Conservation (phyloP, 1,140 invertebrate genomes). For the Drosophila teissieri region DNA sequence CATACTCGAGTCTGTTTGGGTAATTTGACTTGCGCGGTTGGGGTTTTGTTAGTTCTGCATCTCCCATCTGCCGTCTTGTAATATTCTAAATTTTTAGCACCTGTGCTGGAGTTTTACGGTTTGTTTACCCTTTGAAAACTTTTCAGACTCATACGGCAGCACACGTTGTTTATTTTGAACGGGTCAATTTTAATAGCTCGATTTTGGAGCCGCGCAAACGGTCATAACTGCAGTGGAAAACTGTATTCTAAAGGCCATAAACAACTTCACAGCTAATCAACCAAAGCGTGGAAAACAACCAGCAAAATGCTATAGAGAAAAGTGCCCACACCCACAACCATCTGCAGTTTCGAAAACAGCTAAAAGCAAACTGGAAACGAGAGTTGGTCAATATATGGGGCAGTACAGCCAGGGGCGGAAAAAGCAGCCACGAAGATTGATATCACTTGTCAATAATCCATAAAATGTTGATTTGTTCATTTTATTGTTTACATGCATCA, state of each 20-base stretch:
- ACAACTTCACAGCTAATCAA: slow-evolving; percentile 68
- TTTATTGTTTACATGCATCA: slow-evolving; percentile 79
- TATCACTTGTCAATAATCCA: slow-evolving; percentile 80
- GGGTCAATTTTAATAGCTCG: slow-evolving; percentile 1
- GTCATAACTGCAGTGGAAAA: background rate
- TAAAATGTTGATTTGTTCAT: slow-evolving; percentile 80
- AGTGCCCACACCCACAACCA: slow-evolving; percentile 26
- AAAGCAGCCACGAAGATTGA: slow-evolving; percentile 61
- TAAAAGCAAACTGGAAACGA: slow-evolving; percentile 17
- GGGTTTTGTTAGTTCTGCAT: slow-evolving; percentile 11
- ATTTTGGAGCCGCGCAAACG: background rate
- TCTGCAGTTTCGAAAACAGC: slow-evolving; percentile 22
- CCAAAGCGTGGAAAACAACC: slow-evolving; percentile 13
- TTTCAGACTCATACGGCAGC: background rate
- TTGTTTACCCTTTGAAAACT: background rate
- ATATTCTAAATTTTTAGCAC: slow-evolving; percentile 8
- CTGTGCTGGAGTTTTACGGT: background rate
- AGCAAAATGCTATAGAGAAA: slow-evolving; percentile 2
- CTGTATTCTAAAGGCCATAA: slow-evolving; percentile 18
- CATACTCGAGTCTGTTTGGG: background rate
- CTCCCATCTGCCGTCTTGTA: slow-evolving; percentile 4
- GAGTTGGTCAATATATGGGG: slow-evolving; percentile 17
- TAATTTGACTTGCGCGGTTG: slow-evolving; percentile 12
- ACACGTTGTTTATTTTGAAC: background rate
- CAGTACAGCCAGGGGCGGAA: background rate